phyloP scores from a whole-genome alignment of 2,888 invertebrate species.

The Argyresthia goedartella region DNA sequence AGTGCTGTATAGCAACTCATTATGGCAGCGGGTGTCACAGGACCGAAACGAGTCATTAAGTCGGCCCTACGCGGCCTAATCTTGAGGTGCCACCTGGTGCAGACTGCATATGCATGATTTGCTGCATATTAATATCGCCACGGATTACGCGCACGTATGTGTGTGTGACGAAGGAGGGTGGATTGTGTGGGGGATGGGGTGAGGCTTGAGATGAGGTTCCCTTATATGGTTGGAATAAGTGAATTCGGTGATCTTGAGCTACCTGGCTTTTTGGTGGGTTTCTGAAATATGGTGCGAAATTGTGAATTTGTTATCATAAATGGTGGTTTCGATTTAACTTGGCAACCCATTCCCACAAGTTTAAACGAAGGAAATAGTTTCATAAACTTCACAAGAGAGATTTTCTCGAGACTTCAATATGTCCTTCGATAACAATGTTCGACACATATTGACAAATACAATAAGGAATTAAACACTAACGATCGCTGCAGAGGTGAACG shows the following conservation, averaged over 20 bases:
- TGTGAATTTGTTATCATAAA: too few species aligned
- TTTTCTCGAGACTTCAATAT: too few species aligned
- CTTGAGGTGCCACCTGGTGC: slow-evolving; percentile 32
- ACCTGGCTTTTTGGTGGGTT: too few species aligned
- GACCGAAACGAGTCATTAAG: slow-evolving; percentile 23
- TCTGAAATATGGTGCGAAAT: too few species aligned
- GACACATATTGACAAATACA: too few species aligned
- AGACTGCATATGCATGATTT: slow-evolving; percentile 38
- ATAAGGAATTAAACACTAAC: not conserved
- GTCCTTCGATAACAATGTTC: too few species aligned
- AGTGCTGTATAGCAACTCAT: not conserved
- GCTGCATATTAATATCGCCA: slow-evolving; percentile 47
- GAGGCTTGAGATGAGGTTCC: not conserved
- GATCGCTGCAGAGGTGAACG: not conserved
- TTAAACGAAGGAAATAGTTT: too few species aligned
- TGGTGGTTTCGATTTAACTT: too few species aligned
- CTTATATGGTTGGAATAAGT: too few species aligned
- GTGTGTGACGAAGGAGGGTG: not conserved
- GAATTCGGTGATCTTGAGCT: too few species aligned
- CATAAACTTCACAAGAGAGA: too few species aligned
- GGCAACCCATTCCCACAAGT: too few species aligned
- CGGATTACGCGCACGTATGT: slow-evolving; percentile 18
- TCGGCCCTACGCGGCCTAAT: slow-evolving; percentile 22
- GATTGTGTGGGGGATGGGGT: not conserved
- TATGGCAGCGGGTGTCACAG: not conserved